Evolutionary conservation across 2,888 invertebrate genomes (phyloP).

Genomic region (Augiades crinisus): DNA sequence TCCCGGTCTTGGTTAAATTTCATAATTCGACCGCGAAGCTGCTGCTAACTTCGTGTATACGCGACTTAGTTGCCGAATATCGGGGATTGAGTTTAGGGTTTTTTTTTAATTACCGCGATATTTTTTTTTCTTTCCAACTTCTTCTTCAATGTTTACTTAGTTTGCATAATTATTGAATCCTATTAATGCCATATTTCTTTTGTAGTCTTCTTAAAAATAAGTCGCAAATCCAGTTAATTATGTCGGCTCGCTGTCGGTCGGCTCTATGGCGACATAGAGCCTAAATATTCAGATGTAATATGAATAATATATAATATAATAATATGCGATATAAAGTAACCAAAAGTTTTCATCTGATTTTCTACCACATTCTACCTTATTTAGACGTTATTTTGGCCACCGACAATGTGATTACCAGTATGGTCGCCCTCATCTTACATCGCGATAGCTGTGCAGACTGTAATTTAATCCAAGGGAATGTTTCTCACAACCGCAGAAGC

Average conservation of each 20-base stretch:
- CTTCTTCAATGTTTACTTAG: neutral
- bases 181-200: too few species aligned
- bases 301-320: too few species aligned
- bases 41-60: conserved; percentile 37
- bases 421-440: conserved; percentile 34
- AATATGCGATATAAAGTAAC: too few species aligned
- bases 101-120: conserved; percentile 5
- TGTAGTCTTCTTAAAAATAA: too few species aligned
- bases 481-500: conserved; percentile 57
- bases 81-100: conserved; percentile 1
- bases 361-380: too few species aligned
- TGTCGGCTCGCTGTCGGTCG: too few species aligned
- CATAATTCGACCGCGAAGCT: conserved; percentile 54
- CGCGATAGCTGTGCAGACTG: conserved; percentile 41
- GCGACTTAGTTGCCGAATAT: conserved; percentile 33
- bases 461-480: conserved; percentile 61
- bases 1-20: conserved; percentile 53
- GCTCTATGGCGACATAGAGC: too few species aligned
- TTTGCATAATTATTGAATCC: too few species aligned
- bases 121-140: neutral
- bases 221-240: too few species aligned
- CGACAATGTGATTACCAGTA: conserved; percentile 37
- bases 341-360: too few species aligned
- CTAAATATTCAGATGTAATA: too few species aligned
- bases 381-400: conserved; percentile 7